phyloP scores from a whole-genome alignment of 2,797 vertebrate genomes.

The Poeciliopsis presidionis region DNA sequence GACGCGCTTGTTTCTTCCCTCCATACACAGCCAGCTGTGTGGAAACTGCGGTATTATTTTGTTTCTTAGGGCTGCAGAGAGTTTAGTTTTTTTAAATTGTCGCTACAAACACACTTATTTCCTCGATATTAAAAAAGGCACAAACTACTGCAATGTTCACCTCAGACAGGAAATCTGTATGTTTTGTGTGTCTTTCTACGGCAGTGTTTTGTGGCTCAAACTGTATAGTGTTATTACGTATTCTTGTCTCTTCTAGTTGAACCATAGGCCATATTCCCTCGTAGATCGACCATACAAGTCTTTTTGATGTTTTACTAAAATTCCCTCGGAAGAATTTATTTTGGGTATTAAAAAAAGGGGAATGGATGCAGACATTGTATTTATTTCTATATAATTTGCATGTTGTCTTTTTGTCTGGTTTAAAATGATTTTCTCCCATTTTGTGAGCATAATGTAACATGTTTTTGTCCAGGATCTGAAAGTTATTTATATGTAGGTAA shows the following conservation, averaged over 20 bases:
- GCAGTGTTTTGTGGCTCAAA: conserved; percentile 97
- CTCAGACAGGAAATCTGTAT: conserved; percentile 82
- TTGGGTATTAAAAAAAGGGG: conserved; percentile 82
- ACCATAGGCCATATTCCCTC: conserved; percentile 89
- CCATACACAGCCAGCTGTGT: conserved; percentile 41
- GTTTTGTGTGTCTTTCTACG: conserved; percentile 97
- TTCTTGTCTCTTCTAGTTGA: conserved; percentile 91
- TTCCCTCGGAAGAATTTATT: conserved; percentile 87
- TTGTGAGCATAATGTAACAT: conserved; percentile 93
- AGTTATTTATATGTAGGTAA: conserved; percentile 99
- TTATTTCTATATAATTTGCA: conserved; percentile 96
- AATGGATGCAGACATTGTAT: conserved; percentile 88
- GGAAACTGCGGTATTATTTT: conserved; percentile 29
- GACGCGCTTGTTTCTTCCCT: conserved; percentile 23
- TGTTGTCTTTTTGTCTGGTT: conserved; percentile 89
- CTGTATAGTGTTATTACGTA: conserved; percentile 99
- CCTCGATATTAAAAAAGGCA: conserved; percentile 89
- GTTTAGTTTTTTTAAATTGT: conserved; percentile 78
- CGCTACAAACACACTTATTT: conserved; percentile 80
- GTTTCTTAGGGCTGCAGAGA: conserved; percentile 53
- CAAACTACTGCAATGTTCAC: conserved; percentile 90
- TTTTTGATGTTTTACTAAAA: conserved; percentile 89
- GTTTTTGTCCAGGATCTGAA: conserved; percentile 94
- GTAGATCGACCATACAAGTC: conserved; percentile 91
- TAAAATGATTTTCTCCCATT: conserved; percentile 79